Evolutionary conservation across 2,113 vertebrate genomes (phyloP).

Genomic region (Neotoma lepida): DNA sequence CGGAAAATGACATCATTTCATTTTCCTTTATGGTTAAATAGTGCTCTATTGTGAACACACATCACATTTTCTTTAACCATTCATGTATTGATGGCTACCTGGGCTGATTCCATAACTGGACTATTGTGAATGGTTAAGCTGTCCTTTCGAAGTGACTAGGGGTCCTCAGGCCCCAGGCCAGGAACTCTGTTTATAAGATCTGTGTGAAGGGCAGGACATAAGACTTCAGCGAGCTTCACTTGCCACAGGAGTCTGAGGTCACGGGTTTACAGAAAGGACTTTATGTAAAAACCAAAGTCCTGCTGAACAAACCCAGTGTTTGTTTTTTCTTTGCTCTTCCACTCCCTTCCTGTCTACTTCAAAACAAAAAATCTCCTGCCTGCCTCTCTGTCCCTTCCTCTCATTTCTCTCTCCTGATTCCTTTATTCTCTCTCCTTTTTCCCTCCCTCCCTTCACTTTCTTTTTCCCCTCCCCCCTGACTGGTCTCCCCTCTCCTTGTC

Average conservation of each 20-base stretch:
- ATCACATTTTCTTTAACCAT: not conserved
- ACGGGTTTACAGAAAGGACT: slow-evolving; percentile 1
- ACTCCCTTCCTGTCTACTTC: not conserved
- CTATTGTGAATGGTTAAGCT: not conserved
- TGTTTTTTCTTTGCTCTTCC: not conserved
- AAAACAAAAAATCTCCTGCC: not conserved
- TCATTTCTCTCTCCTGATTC: no score
- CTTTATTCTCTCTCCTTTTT: not conserved
- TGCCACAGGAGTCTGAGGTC: not conserved
- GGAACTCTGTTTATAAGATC: not conserved
- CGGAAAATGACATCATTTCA: not conserved
- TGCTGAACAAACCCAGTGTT: not conserved
- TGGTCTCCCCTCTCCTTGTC: not conserved
- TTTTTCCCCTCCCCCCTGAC: no score
- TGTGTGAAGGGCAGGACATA: not conserved
- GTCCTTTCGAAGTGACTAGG: not conserved
- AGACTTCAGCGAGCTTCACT: not conserved
- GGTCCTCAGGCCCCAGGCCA: not conserved
- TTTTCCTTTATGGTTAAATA: not conserved
- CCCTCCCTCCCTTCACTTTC: not conserved
- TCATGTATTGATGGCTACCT: not conserved
- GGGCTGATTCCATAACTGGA: not conserved
- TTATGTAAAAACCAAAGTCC: not conserved
- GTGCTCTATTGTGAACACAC: not conserved
- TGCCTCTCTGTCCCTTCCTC: not conserved